phyloP scores from a whole-genome alignment of 2,888 invertebrate genomes.

The Agrilus cyanescens region DNA sequence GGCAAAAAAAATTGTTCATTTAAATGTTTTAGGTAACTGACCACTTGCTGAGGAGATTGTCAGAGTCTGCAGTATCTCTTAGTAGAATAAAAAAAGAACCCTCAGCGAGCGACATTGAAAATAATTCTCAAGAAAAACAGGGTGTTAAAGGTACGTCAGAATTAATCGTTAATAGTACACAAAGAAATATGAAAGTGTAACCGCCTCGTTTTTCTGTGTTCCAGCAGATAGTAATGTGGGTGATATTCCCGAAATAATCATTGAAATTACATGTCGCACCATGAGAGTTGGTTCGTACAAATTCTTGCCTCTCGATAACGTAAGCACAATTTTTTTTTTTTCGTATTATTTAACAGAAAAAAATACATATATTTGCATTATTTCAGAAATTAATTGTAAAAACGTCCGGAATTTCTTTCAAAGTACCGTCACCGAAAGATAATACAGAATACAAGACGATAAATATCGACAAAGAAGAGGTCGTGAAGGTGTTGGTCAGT shows the following conservation, averaged over 20 bases:
- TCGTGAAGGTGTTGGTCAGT: constrained; percentile 65
- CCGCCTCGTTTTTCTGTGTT: constrained; percentile 3
- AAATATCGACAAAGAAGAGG: constrained; percentile 54
- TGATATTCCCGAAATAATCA: constrained; percentile 6
- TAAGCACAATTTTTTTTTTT: constrained; percentile 34
- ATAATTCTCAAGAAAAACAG: constrained; percentile 10
- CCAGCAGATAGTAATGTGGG: constrained; percentile 12
- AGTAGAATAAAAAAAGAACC: constrained; percentile 29
- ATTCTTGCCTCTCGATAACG: constrained; percentile 61
- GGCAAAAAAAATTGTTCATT: constrained; percentile 5
- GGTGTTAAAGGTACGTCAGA: constrained; percentile 6
- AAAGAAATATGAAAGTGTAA: no score
- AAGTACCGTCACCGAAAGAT: constrained; percentile 47
- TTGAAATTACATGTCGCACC: constrained; percentile 47
- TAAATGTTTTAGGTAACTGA: constrained; percentile 20
- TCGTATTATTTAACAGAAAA: not conserved
- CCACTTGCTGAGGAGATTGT: constrained; percentile 24
- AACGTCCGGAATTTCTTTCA: constrained; percentile 33
- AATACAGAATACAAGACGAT: constrained; percentile 46
- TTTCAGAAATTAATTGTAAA: constrained; percentile 25
- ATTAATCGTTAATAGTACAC: not conserved
- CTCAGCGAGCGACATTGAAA: constrained; percentile 27
- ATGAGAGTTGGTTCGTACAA: constrained; percentile 78
- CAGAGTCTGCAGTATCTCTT: constrained; percentile 12
- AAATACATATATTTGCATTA: not conserved